Conservation (phyloP, 2,888 invertebrate genomes). For the Odontothrips loti region DNA sequence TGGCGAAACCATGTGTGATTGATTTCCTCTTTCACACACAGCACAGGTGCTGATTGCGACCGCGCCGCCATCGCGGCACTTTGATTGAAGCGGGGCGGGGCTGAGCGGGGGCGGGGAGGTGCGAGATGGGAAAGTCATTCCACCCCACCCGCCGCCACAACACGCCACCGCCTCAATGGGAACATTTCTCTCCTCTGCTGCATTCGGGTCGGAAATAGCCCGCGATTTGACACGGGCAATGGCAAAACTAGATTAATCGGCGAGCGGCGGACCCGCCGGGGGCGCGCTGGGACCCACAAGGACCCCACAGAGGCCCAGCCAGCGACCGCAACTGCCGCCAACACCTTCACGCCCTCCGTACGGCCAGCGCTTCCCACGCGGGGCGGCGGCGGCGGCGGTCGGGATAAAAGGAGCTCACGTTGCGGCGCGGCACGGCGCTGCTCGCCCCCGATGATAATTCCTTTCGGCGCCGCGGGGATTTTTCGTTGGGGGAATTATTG, state of each 20-base stretch:
- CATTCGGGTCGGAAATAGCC: no score
- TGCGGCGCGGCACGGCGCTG: not conserved
- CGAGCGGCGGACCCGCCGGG: not conserved
- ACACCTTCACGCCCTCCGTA: no score
- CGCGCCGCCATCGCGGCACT: no score
- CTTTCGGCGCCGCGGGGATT: not conserved
- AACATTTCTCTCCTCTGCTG: no score
- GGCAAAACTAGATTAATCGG: constrained; percentile 9
- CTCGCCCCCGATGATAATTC: not conserved
- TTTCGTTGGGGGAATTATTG: not conserved
- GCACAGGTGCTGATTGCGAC: no score
- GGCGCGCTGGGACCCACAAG: not conserved
- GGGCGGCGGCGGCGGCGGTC: not conserved
- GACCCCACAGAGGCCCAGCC: not conserved
- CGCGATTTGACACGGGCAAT: not conserved
- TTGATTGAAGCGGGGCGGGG: not conserved
- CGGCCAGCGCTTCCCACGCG: not conserved
- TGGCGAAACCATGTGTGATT: no score
- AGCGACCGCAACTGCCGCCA: not conserved
- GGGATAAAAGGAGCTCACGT: no score
- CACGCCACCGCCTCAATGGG: no score
- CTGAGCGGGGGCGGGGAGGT: not conserved
- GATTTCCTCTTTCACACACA: no score
- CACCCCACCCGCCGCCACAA: not conserved
- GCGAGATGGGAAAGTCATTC: constrained; percentile 11